Base-by-base conservation (phyloP, 2,888 invertebrate species). In the Cephus pygmeus region DNA sequence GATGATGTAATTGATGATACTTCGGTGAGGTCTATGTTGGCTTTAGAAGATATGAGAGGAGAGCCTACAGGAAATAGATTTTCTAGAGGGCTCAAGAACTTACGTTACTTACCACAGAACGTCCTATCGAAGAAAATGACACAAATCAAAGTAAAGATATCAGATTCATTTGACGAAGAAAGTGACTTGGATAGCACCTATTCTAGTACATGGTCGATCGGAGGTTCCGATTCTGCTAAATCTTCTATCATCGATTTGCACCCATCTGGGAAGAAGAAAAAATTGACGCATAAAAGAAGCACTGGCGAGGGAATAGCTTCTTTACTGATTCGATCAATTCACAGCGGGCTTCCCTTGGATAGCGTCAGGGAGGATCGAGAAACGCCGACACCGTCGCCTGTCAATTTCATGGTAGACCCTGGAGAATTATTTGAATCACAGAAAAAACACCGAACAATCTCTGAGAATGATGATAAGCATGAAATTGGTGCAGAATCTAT, bases 231-330 rank as follows among this genome's bases (percentile, higher is more conserved):
- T 69, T 88, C 88, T 0, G 80, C 86, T 2, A 82, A 82, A 76
- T 89, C 88, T 0, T 86, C 88, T 1, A 76, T 86, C 6, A 40
- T 80, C 0, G 88, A 89, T 36, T 68, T 87, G 15, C 80, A 82
- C 73, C 15, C 82, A 85, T 35, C 81, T 83, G 78, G 78, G 0
- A 85, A 83, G 73, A 85, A 84, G 9, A 87, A 88, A 69, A 88
- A 83, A 79, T 87, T 85, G 34, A 85, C 81, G 0, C 87, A 85
- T 73, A 87, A 85, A 31, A 88, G 87, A 68, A 93, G 93, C 68
- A 93, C 93, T 84, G 93, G 93, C 1, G 93, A 93, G 76, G 93
- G 94, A 1, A 95, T 95, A 93, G 95, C 95, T 0, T 94, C 95
- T 23, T 92, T 95, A 74, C 90, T 95, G 31, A 95, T 95, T 12